Evolutionary conservation across 2,888 invertebrate genomes (phyloP).

Genomic region (Netelia virgata): DNA sequence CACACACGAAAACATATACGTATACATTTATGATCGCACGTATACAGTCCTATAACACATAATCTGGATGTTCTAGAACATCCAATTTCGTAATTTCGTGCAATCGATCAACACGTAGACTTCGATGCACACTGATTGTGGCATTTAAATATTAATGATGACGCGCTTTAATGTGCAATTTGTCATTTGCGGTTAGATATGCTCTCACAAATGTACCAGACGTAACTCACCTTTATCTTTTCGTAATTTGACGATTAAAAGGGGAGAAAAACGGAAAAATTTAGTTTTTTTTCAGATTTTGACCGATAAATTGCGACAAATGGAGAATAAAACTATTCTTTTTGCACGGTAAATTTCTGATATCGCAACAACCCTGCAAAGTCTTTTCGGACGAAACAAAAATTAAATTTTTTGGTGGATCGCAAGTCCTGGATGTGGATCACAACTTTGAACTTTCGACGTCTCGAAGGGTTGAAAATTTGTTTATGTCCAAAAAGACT

Average conservation of each 20-base stretch:
- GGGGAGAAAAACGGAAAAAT: no score
- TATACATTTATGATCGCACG: not conserved
- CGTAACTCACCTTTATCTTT: no score
- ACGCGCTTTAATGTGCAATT: not conserved
- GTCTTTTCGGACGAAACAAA: no score
- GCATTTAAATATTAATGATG: constrained; percentile 30
- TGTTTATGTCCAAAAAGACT: no score
- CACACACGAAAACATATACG: not conserved
- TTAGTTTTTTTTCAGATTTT: not conserved
- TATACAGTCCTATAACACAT: not conserved
- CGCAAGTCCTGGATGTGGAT: no score
- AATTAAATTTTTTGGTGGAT: no score
- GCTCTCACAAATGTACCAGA: not conserved
- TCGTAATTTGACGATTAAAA: no score
- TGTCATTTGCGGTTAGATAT: not conserved
- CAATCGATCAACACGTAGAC: constrained; percentile 7
- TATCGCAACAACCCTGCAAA: no score
- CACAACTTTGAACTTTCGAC: no score
- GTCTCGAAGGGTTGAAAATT: no score
- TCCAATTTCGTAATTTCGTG: constrained; percentile 31
- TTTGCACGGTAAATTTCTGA: no score
- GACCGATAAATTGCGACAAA: not conserved
- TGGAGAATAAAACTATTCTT: no score
- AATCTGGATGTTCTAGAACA: not conserved
- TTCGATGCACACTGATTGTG: constrained; percentile 21